Evolutionary conservation across 2,888 invertebrate species (phyloP), one percentile per base, ranked within the genome.

Genomic region (Plebejus argus): DNA sequence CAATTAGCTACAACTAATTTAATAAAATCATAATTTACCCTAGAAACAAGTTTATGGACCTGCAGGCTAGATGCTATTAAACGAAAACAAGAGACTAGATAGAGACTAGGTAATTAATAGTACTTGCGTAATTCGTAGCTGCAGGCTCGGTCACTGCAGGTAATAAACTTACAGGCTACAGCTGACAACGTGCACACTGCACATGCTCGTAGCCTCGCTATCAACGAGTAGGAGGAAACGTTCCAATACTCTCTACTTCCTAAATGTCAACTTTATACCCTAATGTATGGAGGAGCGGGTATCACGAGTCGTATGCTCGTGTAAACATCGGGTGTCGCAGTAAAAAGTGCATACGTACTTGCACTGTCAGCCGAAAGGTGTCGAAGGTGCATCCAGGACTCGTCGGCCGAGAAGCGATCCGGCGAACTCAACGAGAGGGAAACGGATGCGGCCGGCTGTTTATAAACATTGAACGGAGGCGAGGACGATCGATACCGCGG

Each of bases 391-490:
- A 88, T 87, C 84, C 88, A 86, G 88, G 85, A 86, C 84, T 86
- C 84, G 84, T 86, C 84, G 85, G 84, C 85, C 85, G 82, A 82
- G 83, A 85, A 83, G 85, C 84, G 84, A 85, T 83, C 84, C 84
- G 84, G 82, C 84, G 83, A 87, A 86, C 70, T 89, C 88, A 89
- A 88, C 90, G 90, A 90, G 88, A 88, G 86, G 87, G 86, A 85
- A 87, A 86, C 88, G 83, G 88, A 89, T 87, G 88, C 89, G 85
- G 86, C 91, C 92, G 90, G 90, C 90, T 92, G 93, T 93, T 93
- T 93, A 93, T 93, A 93, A 93, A 93, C 93, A 93, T 91, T 90
- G 90, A 86, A 87, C 83, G 85, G 85, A 85, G 84, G 84, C 85
- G 86, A 86, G 87, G 87, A 86, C 88, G 89, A 90, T 91, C 91